A percentile compares a stretch with the other conserved stretches of the same genome.
Evolutionary conservation across 2,113 vertebrate genomes (phyloP).

Genomic region (Bagarius yarrelli): DNA sequence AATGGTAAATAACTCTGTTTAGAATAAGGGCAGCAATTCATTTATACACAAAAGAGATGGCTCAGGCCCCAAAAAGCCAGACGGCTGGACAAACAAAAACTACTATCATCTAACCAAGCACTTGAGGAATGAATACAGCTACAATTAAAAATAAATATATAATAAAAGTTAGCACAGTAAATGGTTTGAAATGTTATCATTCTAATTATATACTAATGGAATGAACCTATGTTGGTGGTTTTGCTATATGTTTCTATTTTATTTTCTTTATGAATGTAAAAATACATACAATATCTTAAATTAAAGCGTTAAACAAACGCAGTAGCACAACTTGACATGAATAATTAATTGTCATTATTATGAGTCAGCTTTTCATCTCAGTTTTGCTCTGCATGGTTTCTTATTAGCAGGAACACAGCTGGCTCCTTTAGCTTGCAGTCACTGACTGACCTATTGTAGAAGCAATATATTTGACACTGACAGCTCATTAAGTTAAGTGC

Average conservation of each 20-base stretch:
- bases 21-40: neutral
- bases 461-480: constrained; percentile 41
- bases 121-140: neutral
- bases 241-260: neutral
- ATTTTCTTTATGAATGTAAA: neutral
- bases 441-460: constrained; percentile 14
- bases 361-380: neutral
- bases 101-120: neutral
- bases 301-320: neutral
- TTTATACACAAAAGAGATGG: neutral
- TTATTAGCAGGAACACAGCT: constrained; percentile 8
- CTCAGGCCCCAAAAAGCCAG: neutral
- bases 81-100: neutral
- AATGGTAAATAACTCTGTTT: neutral
- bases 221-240: neutral
- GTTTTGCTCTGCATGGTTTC: neutral
- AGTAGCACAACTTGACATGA: neutral
- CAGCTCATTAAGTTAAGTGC: constrained; percentile 76
- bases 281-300: neutral
- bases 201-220: neutral
- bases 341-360: constrained; percentile 12
- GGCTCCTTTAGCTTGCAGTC: constrained; percentile 19
- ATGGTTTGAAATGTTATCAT: no score
- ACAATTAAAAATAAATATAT: neutral
- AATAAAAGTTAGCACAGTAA: no score